phyloP scores from a whole-genome alignment of 2,113 vertebrate species.

The Hipposideros armiger region DNA sequence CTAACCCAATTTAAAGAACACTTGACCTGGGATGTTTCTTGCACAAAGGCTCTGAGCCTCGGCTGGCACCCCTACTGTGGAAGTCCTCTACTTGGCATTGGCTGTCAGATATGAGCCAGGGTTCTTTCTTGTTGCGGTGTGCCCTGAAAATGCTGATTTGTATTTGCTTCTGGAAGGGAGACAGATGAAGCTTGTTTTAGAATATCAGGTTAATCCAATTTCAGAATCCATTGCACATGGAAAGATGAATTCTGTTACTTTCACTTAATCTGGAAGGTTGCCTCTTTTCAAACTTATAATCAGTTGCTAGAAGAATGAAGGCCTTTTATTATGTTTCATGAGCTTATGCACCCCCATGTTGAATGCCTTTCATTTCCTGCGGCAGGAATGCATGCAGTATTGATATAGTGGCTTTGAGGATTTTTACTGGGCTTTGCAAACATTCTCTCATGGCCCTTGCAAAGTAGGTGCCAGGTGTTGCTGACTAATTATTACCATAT shows the following conservation, averaged over 20 bases:
- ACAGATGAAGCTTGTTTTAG: slow-evolving; percentile 57
- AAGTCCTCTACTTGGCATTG: neutral
- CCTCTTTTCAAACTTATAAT: slow-evolving; percentile 23
- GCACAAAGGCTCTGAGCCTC: neutral
- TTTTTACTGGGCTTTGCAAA: neutral
- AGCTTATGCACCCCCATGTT: neutral
- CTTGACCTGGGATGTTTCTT: neutral
- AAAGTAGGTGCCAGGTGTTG: neutral
- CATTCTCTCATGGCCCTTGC: neutral
- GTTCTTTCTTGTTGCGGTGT: neutral
- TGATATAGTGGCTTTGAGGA: neutral
- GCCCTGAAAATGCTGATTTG: slow-evolving; percentile 19
- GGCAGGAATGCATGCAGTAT: neutral
- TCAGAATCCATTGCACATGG: neutral
- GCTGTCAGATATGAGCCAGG: neutral
- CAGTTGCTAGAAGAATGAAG: neutral
- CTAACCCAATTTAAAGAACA: neutral
- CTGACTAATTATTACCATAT: neutral
- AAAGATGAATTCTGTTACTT: slow-evolving; percentile 27
- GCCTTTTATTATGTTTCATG: neutral
- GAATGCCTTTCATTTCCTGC: neutral
- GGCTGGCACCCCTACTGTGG: neutral
- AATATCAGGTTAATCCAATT: slow-evolving; percentile 44
- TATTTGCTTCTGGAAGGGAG: slow-evolving; percentile 40
- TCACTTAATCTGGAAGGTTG: slow-evolving; percentile 1